Conservation (phyloP, 2,797 vertebrate genomes). For the Peromyscus attwateri region DNA sequence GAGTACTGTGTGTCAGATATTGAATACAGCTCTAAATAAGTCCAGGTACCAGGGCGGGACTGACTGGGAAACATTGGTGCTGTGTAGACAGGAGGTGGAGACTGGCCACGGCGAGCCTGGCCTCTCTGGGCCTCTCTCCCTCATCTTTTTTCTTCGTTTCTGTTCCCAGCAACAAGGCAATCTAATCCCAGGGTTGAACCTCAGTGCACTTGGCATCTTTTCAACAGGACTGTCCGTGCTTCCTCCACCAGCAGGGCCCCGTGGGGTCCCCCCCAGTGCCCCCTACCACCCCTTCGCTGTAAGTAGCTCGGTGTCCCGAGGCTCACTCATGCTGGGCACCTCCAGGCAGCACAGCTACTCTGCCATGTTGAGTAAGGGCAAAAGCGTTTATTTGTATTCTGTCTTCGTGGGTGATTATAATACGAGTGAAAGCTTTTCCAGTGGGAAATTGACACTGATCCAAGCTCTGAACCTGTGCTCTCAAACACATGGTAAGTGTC, state of each 20-base stretch:
- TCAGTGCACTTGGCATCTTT: slow-evolving; percentile 97
- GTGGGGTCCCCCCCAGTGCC: slow-evolving; percentile 88
- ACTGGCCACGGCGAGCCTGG: slow-evolving; percentile 15
- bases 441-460: not conserved
- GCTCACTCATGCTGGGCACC: not conserved
- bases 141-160: slow-evolving; percentile 58
- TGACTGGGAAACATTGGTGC: not conserved
- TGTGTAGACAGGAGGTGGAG: not conserved
- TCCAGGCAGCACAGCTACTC: not conserved
- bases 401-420: not conserved
- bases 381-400: not conserved
- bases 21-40: slow-evolving; percentile 3
- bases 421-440: not conserved
- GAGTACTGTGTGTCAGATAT: slow-evolving; percentile 52
- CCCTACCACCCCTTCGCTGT: slow-evolving; percentile 95
- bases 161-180: slow-evolving; percentile 94
- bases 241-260: slow-evolving; percentile 90
- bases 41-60: not conserved
- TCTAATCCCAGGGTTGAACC: slow-evolving; percentile 96
- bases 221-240: slow-evolving; percentile 94
- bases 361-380: not conserved
- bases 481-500: not conserved
- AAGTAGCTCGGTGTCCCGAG: slow-evolving; percentile 83
- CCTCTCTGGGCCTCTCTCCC: slow-evolving; percentile 33
- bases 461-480: not conserved